A percentile compares a stretch with the other conserved stretches of the same genome.
Conservation (phyloP, 2,113 vertebrate genomes). For the Dendrocopos noguchii region DNA sequence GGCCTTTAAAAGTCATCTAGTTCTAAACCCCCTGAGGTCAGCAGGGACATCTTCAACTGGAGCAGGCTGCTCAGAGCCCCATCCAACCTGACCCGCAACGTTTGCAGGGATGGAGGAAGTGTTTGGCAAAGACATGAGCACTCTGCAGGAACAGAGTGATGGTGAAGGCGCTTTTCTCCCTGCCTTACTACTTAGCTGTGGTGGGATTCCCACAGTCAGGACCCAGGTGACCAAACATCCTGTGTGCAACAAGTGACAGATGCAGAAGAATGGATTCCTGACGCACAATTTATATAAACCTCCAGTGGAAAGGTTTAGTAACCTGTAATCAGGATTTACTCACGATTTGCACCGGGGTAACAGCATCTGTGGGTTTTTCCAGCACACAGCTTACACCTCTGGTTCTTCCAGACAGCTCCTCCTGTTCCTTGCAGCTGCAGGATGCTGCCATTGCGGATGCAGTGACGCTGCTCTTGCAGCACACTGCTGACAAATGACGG, state of each 20-base stretch:
- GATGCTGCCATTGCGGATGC: background rate
- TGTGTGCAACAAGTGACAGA: background rate
- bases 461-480: background rate
- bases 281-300: background rate
- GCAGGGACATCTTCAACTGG: background rate
- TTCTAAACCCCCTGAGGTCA: background rate
- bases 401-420: background rate
- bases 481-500: background rate
- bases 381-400: background rate
- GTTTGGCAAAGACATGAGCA: background rate
- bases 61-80: background rate
- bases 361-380: background rate
- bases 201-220: background rate
- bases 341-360: background rate
- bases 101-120: background rate
- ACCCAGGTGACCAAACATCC: background rate
- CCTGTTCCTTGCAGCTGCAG: background rate
- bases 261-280: background rate
- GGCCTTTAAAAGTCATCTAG: background rate
- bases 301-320: background rate
- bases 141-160: background rate
- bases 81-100: background rate
- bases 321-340: background rate
- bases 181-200: fast-evolving
- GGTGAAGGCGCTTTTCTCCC: background rate